Percentiles rank a stretch among this genome's conserved stretches.
These are phyloP conservation scores for Pollimyrus isidori DNA, from an alignment of 2,113 vertebrate genomes.

Conservation along the genomic window DNA sequence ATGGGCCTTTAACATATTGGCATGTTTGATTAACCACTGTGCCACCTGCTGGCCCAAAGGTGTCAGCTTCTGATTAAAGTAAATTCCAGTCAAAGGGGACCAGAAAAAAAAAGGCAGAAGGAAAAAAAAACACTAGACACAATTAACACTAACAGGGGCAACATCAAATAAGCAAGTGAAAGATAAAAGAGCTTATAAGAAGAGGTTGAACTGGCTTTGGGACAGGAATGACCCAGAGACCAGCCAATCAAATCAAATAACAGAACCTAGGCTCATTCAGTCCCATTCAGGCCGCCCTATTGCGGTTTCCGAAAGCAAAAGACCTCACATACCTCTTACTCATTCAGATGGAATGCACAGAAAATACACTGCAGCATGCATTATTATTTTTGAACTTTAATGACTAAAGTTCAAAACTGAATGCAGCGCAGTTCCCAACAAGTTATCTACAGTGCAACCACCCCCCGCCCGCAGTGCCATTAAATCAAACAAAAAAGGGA, in stretches of 20 bases:
- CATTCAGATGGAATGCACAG: not conserved
- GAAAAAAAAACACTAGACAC: not conserved
- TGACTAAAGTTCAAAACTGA: not conserved
- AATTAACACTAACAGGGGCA: not conserved
- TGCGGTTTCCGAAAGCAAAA: not conserved
- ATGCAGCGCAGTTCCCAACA: not conserved
- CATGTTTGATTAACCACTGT: not conserved
- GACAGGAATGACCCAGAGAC: not conserved
- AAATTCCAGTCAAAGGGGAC: not conserved
- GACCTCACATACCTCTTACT: not conserved
- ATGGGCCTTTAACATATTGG: not conserved
- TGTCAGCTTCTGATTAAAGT: not conserved
- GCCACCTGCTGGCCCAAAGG: not conserved
- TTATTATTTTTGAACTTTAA: not conserved
- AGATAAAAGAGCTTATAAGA: not conserved
- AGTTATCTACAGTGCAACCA: not conserved
- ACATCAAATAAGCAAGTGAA: not conserved
- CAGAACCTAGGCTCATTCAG: not conserved
- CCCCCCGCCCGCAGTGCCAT: not conserved
- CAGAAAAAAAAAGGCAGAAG: not conserved
- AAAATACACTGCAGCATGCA: not conserved
- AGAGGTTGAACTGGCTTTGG: not conserved
- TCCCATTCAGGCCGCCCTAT: not conserved
- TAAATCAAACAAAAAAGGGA: not conserved
- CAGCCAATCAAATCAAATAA: not conserved